Percentiles rank a stretch among this genome's conserved stretches.
Conservation (phyloP, 2,888 invertebrate species). For the Philereme vetulata region DNA sequence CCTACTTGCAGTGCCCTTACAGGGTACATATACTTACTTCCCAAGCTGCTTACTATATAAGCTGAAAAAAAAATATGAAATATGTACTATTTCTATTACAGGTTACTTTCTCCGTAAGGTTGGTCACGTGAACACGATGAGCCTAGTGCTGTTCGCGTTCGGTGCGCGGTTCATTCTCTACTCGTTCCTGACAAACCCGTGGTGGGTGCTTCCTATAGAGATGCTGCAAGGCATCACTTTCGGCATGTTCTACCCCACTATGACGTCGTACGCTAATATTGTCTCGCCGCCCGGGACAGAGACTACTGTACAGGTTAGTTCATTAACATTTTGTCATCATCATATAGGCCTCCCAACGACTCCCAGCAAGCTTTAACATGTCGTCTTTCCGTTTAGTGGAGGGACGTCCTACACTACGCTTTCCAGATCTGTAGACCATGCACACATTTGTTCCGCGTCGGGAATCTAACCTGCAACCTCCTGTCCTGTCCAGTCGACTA, state of each 20-base stretch:
- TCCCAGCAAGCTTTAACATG: no score
- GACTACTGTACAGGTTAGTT: constrained; percentile 90
- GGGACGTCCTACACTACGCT: no score
- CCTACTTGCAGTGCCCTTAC: no score
- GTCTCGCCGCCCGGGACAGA: constrained; percentile 93
- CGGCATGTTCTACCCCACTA: constrained; percentile 93
- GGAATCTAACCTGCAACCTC: no score
- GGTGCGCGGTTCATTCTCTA: constrained; percentile 92
- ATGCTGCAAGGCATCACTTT: constrained; percentile 94
- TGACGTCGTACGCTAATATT: constrained; percentile 94
- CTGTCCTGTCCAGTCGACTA: no score
- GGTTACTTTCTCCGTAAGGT: constrained; percentile 90
- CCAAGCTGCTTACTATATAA: no score
- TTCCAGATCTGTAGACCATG: no score
- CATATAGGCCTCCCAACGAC: no score
- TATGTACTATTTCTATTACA: constrained; percentile 44
- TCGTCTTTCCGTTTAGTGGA: no score
- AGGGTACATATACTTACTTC: no score
- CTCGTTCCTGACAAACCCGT: constrained; percentile 90
- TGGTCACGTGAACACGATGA: constrained; percentile 93
- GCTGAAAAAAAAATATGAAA: no score
- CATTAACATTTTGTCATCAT: neutral
- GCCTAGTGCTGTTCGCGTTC: constrained; percentile 90
- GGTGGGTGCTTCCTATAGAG: constrained; percentile 94
- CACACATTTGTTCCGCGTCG: no score